These are phyloP conservation scores for Oryctes rhinoceros DNA, from an alignment of 1,140 invertebrate species.

Conservation along the genomic window DNA sequence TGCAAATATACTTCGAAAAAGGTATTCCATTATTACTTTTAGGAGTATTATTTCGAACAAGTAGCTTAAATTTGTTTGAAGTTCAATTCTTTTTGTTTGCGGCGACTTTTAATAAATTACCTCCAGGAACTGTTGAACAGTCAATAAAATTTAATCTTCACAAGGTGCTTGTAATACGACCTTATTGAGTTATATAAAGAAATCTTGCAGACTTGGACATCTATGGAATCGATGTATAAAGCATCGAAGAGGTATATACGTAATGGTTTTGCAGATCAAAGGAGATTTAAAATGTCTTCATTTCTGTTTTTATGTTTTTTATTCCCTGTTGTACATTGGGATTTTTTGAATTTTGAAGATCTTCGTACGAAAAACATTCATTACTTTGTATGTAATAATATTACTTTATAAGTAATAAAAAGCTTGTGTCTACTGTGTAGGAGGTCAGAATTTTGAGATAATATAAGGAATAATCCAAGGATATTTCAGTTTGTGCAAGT, in stretches of 20 bases:
- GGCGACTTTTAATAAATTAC: too few relatives aligned
- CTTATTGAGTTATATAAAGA: background rate
- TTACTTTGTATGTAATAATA: too few relatives aligned
- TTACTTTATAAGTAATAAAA: too few relatives aligned
- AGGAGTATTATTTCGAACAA: background rate
- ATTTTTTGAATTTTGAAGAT: background rate
- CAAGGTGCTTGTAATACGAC: background rate
- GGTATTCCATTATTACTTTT: background rate
- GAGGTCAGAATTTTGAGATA: too few relatives aligned
- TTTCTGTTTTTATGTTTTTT: background rate
- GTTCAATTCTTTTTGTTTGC: too few relatives aligned
- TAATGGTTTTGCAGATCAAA: constrained; percentile 1
- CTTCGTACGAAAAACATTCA: background rate
- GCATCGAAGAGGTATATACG: background rate
- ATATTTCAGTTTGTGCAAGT: too few relatives aligned
- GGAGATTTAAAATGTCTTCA: background rate
- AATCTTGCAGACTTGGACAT: background rate
- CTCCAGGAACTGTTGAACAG: too few relatives aligned
- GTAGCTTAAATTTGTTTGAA: background rate
- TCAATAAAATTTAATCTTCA: background rate
- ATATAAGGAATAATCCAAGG: too few relatives aligned
- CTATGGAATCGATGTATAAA: background rate
- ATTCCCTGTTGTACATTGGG: background rate
- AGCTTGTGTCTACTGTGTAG: too few relatives aligned
- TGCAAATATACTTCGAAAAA: background rate